Evolutionary conservation across 2,797 vertebrate genomes (phyloP).

Genomic region (Acrossocheilus wenchowensis): DNA sequence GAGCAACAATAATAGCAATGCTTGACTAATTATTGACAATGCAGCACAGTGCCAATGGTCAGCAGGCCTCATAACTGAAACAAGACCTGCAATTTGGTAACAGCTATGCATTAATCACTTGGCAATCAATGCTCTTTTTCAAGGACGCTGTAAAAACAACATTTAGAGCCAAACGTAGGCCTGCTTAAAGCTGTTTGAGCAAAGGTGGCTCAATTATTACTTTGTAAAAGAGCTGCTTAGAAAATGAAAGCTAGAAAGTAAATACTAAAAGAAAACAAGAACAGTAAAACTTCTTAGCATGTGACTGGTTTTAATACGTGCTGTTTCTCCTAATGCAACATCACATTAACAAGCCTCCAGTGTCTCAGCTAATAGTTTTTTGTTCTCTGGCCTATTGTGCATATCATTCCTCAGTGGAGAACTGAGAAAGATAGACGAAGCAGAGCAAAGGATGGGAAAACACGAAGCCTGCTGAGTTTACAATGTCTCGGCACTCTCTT

Average conservation of each 20-base stretch:
- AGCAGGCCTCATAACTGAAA: conserved; percentile 32
- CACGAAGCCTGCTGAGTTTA: conserved; percentile 42
- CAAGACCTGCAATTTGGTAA: conserved; percentile 32
- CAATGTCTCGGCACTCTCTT: conserved; percentile 48
- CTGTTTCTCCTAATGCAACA: conserved; percentile 48
- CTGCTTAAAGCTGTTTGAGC: conserved; percentile 23
- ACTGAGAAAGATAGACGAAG: conserved; percentile 42
- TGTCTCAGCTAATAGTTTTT: conserved; percentile 39
- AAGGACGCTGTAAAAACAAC: conserved; percentile 42
- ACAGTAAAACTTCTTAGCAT: conserved; percentile 8
- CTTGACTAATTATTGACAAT: conserved; percentile 33
- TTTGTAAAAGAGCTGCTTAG: conserved; percentile 12
- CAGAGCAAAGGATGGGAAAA: conserved; percentile 57
- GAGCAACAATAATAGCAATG: conserved; percentile 19
- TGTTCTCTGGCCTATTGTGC: conserved; percentile 48
- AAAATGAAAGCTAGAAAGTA: conserved; percentile 6
- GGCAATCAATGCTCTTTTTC: conserved; percentile 30
- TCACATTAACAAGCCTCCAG: conserved; percentile 45
- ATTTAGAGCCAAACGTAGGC: conserved; percentile 18
- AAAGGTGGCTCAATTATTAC: conserved; percentile 39
- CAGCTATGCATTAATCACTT: conserved; percentile 25
- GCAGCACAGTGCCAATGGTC: background rate
- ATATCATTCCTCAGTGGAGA: conserved; percentile 58
- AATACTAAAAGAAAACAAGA: background rate
- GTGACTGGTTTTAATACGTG: conserved; percentile 32